Conservation (phyloP, 2,888 invertebrate species). For the Carterocephalus palaemon region DNA sequence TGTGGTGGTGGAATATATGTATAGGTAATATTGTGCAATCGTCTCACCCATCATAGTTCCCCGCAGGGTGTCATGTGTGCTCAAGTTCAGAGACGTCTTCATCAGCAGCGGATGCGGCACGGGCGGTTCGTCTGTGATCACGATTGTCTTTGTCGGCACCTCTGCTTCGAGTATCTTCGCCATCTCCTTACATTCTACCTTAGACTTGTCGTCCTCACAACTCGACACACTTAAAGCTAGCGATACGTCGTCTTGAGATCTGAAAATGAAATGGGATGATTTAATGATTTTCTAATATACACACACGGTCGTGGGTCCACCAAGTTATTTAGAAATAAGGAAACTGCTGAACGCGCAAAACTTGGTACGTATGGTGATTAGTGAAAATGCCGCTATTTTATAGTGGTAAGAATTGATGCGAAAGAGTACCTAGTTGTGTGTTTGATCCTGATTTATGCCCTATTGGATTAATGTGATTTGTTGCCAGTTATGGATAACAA, state of each 20-base stretch:
- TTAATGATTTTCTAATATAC: neutral
- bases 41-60: conserved; percentile 69
- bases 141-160: conserved; percentile 62
- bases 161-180: conserved; percentile 42
- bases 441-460: too few relatives aligned
- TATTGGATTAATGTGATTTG: too few relatives aligned
- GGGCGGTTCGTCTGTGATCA: conserved; percentile 65
- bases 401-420: too few relatives aligned
- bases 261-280: conserved; percentile 35
- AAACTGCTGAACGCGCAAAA: too few relatives aligned
- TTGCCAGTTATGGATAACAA: too few relatives aligned
- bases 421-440: too few relatives aligned
- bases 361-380: too few relatives aligned
- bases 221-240: conserved; percentile 72
- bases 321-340: too few relatives aligned
- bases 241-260: conserved; percentile 75
- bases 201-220: conserved; percentile 73
- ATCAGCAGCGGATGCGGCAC: conserved; percentile 70
- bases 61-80: conserved; percentile 65
- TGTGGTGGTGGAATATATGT: too few relatives aligned
- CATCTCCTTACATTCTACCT: conserved; percentile 53
- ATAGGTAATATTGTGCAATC: too few relatives aligned
- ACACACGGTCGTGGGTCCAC: too few relatives aligned
- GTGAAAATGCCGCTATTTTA: too few relatives aligned
- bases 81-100: conserved; percentile 65